These are phyloP conservation scores for Sphaerophoria taeniata DNA, from an alignment of 2,888 invertebrate genomes.

Conservation along the genomic window DNA sequence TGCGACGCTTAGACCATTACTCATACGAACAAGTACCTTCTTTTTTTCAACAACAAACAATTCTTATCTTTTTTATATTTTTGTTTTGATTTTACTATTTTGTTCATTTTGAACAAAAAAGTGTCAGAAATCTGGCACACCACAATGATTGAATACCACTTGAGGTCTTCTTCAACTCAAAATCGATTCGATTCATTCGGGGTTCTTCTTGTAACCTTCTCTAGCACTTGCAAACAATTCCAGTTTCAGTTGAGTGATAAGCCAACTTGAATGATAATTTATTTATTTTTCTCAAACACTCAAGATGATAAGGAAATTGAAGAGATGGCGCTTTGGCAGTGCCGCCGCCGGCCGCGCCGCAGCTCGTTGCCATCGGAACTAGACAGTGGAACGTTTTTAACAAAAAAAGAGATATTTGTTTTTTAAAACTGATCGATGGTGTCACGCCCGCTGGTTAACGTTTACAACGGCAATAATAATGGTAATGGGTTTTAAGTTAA, in stretches of 20 bases:
- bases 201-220: slow-evolving; percentile 30
- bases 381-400: not conserved
- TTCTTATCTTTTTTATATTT: not conserved
- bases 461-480: slow-evolving; percentile 52
- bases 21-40: slow-evolving; percentile 32
- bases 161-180: slow-evolving; percentile 43
- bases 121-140: slow-evolving; percentile 67
- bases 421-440: too few species aligned
- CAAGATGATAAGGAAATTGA: slow-evolving; percentile 56
- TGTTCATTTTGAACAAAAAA: slow-evolving; percentile 32
- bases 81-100: too few species aligned
- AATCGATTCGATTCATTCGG: slow-evolving; percentile 50
- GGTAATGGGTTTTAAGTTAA: slow-evolving; percentile 60
- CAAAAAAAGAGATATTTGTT: too few species aligned
- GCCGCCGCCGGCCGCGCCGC: too few species aligned
- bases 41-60: slow-evolving; percentile 18
- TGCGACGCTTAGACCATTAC: slow-evolving; percentile 54
- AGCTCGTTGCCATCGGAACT: too few species aligned
- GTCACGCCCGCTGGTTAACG: too few species aligned
- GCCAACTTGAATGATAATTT: slow-evolving; percentile 63
- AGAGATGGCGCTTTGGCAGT: slow-evolving; percentile 64
- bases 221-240: slow-evolving; percentile 24
- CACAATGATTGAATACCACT: slow-evolving; percentile 66
- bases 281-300: slow-evolving; percentile 66
- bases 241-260: slow-evolving; percentile 41